phyloP scores from a whole-genome alignment of 1,140 invertebrate species.

The Trichoplusia ni region DNA sequence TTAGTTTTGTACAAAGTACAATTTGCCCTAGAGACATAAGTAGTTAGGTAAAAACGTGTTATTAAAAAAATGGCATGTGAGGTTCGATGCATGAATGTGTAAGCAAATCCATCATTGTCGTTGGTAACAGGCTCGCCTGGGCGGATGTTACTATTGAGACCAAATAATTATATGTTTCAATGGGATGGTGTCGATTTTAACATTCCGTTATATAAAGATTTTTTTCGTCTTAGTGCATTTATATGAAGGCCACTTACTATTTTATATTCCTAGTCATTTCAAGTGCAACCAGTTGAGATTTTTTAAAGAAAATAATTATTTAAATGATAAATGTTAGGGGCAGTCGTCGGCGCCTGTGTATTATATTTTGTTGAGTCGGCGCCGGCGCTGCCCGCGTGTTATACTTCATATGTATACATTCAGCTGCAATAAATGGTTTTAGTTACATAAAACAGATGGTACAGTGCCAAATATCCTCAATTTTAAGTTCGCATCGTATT shows the following conservation, averaged over 20 bases:
- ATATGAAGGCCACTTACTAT: slow-evolving; percentile 74
- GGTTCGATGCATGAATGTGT: slow-evolving; percentile 71
- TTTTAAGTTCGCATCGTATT: slow-evolving; percentile 73
- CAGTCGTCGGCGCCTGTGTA: slow-evolving; percentile 53
- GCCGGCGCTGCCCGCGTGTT: slow-evolving; percentile 36
- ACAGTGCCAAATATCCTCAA: slow-evolving; percentile 80
- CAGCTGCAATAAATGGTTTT: slow-evolving; percentile 62
- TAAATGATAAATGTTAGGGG: slow-evolving; percentile 52
- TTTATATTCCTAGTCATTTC: slow-evolving; percentile 79
- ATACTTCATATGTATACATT: slow-evolving; percentile 46
- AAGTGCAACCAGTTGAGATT: slow-evolving; percentile 79
- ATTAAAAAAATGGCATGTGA: slow-evolving; percentile 68
- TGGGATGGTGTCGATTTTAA: slow-evolving; percentile 80
- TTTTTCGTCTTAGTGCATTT: slow-evolving; percentile 65
- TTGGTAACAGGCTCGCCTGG: slow-evolving; percentile 66
- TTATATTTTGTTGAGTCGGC: slow-evolving; percentile 70
- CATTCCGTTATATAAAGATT: slow-evolving; percentile 72
- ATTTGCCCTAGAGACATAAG: slow-evolving; percentile 78
- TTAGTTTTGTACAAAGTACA: slow-evolving; percentile 80
- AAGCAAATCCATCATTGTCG: slow-evolving; percentile 59
- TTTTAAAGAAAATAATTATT: slow-evolving; percentile 66
- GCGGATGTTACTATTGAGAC: slow-evolving; percentile 79
- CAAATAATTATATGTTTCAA: slow-evolving; percentile 80
- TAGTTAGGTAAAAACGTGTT: slow-evolving; percentile 78
- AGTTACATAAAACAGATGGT: slow-evolving; percentile 68